Evolutionary conservation across 2,113 vertebrate genomes (phyloP).

Genomic region (Cavia porcellus): DNA sequence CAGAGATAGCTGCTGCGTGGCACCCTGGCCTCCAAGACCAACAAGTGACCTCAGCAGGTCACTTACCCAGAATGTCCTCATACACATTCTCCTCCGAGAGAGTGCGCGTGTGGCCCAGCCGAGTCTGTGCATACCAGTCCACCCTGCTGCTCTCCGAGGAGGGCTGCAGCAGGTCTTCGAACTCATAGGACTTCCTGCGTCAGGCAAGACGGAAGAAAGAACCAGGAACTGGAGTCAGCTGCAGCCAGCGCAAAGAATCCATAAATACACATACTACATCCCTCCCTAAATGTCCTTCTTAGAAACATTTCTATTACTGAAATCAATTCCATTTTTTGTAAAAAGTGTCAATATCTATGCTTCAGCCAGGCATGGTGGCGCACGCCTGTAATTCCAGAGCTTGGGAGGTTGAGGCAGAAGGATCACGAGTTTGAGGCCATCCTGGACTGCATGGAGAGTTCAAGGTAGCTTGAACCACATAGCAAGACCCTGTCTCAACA

Average conservation of each 20-base stretch:
- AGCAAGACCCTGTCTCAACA: background rate
- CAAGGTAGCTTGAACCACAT: background rate
- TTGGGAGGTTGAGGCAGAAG: background rate
- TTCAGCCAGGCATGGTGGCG: background rate
- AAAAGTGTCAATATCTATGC: background rate
- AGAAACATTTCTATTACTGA: background rate
- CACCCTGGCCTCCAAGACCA: background rate
- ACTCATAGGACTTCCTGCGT: slow-evolving; percentile 97
- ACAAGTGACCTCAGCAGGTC: background rate
- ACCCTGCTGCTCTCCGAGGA: slow-evolving; percentile 91
- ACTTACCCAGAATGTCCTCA: slow-evolving; percentile 97
- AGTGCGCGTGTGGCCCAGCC: slow-evolving; percentile 96
- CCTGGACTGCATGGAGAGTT: background rate
- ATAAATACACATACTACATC: background rate
- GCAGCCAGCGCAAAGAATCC: background rate
- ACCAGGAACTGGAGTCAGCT: background rate
- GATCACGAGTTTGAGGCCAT: background rate
- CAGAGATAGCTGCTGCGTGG: background rate
- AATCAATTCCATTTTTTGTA: background rate
- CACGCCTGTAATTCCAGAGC: background rate
- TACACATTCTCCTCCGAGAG: slow-evolving; percentile 99
- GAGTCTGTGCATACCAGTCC: slow-evolving; percentile 96
- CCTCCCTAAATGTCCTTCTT: background rate
- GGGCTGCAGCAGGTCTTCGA: slow-evolving; percentile 96
- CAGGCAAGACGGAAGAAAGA: background rate